A percentile compares a stretch with the other conserved stretches of the same genome.
These are phyloP conservation scores for Carollia perspicillata DNA, from an alignment of 2,113 vertebrate species.

Conservation along the genomic window DNA sequence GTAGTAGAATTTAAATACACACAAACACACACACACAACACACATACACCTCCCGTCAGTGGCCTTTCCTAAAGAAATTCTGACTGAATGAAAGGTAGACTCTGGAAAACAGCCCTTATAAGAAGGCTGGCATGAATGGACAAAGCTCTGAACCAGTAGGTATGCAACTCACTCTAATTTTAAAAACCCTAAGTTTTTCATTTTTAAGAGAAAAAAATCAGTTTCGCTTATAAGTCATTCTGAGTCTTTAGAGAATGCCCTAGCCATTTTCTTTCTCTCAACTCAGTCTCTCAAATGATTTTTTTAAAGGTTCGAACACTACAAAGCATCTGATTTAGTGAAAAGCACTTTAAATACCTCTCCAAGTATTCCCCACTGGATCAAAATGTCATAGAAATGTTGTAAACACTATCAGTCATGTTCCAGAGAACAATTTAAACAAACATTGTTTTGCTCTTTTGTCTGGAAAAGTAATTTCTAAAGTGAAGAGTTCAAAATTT, in stretches of 20 bases:
- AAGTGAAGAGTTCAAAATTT: slow-evolving; percentile 72
- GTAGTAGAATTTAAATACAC: neutral
- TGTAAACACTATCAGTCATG: slow-evolving; percentile 62
- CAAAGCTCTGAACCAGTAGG: neutral
- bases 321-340: slow-evolving; percentile 55
- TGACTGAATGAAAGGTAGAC: neutral
- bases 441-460: slow-evolving; percentile 66
- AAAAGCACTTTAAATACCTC: slow-evolving; percentile 72
- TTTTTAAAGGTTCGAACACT: slow-evolving; percentile 53
- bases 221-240: slow-evolving; percentile 52
- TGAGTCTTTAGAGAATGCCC: slow-evolving; percentile 41
- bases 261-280: slow-evolving; percentile 52
- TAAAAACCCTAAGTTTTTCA: slow-evolving; percentile 1
- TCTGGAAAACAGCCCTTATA: neutral
- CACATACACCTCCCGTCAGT: neutral
- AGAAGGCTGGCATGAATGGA: neutral
- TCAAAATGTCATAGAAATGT: slow-evolving; percentile 66
- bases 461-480: slow-evolving; percentile 79
- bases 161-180: neutral
- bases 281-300: slow-evolving; percentile 65
- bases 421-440: slow-evolving; percentile 68
- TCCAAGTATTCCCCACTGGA: slow-evolving; percentile 60
- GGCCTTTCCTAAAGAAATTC: neutral
- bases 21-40: neutral
- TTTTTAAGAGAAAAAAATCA: neutral